Evolutionary conservation across 2,888 invertebrate genomes (phyloP), one percentile per base, ranked within the genome.

Genomic region (Parnassius glacialis): DNA sequence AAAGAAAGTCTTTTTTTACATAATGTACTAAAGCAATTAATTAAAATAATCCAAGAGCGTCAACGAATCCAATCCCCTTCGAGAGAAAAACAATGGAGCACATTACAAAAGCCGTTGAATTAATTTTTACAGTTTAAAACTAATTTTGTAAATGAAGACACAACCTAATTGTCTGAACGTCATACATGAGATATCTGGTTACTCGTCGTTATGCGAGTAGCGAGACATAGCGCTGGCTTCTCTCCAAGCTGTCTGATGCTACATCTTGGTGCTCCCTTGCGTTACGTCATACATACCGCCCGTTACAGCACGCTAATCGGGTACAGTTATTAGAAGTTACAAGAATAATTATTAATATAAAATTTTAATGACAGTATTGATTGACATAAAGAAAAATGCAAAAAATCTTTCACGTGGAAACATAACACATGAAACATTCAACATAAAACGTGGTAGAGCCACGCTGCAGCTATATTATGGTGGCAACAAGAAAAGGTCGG

Each of bases 121-220:
- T 47, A 45, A 50, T 51, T 54, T 58, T 51, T 42, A 52, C 41
- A 16, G 51, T 25, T 52, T 52, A 44, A 59, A 76, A 74, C 74
- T 73, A 64, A 58, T 68, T 66, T 67, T 64, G 70, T 69, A 70
- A 77, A 71, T 70, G 69, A 78, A 80, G 80, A 75, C 73, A 74
- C 64, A 72, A 74, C 73, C 71, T 69, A 76, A 75, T 75, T 79
- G 76, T 75, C 52, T 59, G 11, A n/a, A 43, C 42, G 51, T 20
- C 34, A 42, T 52, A 63, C 59, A 63, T 59, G 56, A 54, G 58
- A 34, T 62, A 59, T 56, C 56, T 52, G 59, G 59, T 59, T 63
- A 63, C 59, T 45, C 43, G 44, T 48, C 16, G 45, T 45, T 48
- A 54, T 43, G 48, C 52, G 42, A 56, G 47, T 52, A 20, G 51